Evolutionary conservation across 1,140 invertebrate species (phyloP).

Genomic region (Nasonia giraulti): DNA sequence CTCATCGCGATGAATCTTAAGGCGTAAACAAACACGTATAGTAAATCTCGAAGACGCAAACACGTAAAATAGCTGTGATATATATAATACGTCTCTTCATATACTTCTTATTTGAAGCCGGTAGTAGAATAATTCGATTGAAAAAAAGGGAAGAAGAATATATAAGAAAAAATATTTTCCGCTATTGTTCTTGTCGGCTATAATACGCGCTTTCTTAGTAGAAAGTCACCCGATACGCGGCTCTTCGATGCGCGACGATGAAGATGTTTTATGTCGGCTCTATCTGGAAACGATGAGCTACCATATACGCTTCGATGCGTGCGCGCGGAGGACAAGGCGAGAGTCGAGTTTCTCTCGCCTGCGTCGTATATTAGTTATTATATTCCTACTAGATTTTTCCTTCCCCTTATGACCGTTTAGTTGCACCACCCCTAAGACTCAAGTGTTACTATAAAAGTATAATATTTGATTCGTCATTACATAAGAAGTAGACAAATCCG

Average conservation of each 20-base stretch:
- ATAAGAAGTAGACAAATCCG: no score
- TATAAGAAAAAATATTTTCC: not conserved
- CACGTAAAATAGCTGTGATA: not conserved
- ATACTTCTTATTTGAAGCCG: not conserved
- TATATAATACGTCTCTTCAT: not conserved
- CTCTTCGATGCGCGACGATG: conserved; percentile 46
- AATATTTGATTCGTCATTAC: no score
- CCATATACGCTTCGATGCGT: conserved; percentile 35
- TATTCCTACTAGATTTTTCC: not conserved
- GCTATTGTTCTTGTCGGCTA: not conserved
- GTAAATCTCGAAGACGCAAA: not conserved
- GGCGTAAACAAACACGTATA: not conserved
- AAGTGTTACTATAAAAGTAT: no score
- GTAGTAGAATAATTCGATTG: not conserved
- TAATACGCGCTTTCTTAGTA: conserved; percentile 27
- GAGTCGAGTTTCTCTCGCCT: conserved; percentile 54
- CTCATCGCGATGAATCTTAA: not conserved
- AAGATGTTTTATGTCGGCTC: conserved; percentile 50
- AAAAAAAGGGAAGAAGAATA: not conserved
- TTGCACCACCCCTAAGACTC: not conserved
- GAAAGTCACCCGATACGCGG: conserved; percentile 20
- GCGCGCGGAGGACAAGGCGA: conserved; percentile 38
- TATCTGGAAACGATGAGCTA: conserved; percentile 40
- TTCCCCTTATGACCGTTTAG: not conserved
- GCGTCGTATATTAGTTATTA: not conserved